These are phyloP conservation scores for Palythoa heliodiscus DNA, from an alignment of 92 coral and sea anemone species.

Conservation along the genomic window DNA sequence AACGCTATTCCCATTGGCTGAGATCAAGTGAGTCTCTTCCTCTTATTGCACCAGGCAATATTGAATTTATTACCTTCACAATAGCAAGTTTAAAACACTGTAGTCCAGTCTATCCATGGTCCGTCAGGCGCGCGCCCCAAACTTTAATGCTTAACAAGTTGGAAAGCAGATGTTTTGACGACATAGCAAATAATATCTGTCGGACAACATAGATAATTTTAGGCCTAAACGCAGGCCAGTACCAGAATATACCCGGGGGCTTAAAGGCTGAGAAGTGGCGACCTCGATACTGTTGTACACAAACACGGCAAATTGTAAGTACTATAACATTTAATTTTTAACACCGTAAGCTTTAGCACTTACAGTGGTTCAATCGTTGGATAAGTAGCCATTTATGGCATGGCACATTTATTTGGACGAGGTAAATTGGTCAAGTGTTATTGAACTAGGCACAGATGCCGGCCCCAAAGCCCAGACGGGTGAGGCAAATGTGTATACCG, in stretches of 20 bases:
- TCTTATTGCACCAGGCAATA: conserved; percentile 45
- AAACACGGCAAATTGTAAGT: conserved; percentile 27
- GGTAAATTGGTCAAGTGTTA: conserved; percentile 25
- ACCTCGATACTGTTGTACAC: not conserved
- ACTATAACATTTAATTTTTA: not conserved
- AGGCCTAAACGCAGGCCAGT: conserved; percentile 15
- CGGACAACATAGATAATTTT: not conserved
- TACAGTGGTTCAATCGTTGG: conserved; percentile 28
- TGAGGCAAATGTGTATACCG: conserved; percentile 12
- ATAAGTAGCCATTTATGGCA: not conserved
- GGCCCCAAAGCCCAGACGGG: conserved; percentile 18
- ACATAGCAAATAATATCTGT: not conserved
- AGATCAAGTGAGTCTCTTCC: conserved; percentile 19
- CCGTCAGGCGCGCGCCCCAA: conserved; percentile 32
- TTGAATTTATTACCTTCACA: conserved; percentile 42
- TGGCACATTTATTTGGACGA: not conserved
- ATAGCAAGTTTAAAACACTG: conserved; percentile 19
- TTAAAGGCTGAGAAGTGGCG: not conserved
- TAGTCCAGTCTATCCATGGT: conserved; percentile 38
- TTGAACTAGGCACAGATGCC: not conserved
- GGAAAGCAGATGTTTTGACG: conserved; percentile 17
- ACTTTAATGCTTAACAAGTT: conserved; percentile 29
- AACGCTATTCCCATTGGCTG: conserved; percentile 13
- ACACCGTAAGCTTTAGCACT: conserved; percentile 1
- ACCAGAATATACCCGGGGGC: conserved; percentile 3